These are phyloP conservation scores for Aurelia aurita complex sp. Pacific DNA, from an alignment of 30 jellyfish, hydroid and myxozoan genomes.

Conservation along the genomic window DNA sequence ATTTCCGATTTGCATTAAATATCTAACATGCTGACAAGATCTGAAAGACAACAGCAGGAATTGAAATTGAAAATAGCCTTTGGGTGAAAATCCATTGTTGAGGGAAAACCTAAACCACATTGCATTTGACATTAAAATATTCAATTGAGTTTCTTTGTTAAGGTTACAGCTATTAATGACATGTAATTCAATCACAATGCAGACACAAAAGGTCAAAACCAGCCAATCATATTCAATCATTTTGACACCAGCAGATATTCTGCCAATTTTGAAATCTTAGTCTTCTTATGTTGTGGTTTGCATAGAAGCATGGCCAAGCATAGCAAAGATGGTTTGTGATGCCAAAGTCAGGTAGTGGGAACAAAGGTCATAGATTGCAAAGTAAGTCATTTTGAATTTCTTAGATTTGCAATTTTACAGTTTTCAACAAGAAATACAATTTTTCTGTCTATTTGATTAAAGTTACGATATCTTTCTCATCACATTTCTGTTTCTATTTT, in stretches of 20 bases:
- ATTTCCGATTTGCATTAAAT: background rate
- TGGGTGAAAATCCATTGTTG: background rate
- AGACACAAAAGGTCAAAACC: background rate
- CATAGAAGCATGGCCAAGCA: too few relatives aligned
- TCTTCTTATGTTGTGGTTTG: background rate
- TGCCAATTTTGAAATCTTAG: slow-evolving; percentile 24
- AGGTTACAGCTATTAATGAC: slow-evolving; percentile 21
- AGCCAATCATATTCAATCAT: slow-evolving; percentile 18
- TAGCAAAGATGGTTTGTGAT: too few relatives aligned
- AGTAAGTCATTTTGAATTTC: too few relatives aligned
- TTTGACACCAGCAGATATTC: slow-evolving; percentile 19
- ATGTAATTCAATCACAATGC: slow-evolving; percentile 19
- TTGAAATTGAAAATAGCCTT: background rate
- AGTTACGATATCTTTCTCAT: too few relatives aligned
- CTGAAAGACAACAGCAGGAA: background rate
- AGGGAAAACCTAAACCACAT: background rate
- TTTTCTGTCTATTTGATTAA: too few relatives aligned
- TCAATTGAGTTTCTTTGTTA: background rate
- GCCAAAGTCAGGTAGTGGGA: too few relatives aligned
- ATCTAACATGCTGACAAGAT: background rate
- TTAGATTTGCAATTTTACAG: too few relatives aligned
- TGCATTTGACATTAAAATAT: slow-evolving; percentile 1
- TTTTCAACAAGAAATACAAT: too few relatives aligned
- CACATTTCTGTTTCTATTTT: too few relatives aligned
- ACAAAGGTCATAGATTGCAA: too few relatives aligned